phyloP scores from a whole-genome alignment of 2,113 vertebrate genomes.

The Gavia stellata region DNA sequence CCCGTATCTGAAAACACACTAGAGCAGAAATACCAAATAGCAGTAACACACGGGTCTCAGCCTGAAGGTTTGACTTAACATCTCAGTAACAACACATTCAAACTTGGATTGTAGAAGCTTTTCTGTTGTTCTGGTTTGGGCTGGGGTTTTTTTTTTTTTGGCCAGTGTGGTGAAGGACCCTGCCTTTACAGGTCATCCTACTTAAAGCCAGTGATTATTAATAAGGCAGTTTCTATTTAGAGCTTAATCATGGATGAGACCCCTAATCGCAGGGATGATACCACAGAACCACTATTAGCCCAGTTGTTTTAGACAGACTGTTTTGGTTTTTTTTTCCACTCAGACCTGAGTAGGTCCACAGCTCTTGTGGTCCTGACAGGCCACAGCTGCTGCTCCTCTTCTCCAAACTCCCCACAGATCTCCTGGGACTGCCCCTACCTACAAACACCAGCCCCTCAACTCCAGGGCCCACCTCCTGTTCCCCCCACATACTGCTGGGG shows the following conservation, averaged over 20 bases:
- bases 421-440: not conserved
- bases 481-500: no score
- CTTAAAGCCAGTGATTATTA: constrained; percentile 4
- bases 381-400: not conserved
- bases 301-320: not conserved
- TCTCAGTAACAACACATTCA: not conserved
- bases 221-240: constrained; percentile 34
- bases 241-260: constrained; percentile 31
- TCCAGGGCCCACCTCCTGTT: not conserved
- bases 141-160: not conserved
- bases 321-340: not conserved
- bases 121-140: not conserved
- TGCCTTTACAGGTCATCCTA: not conserved
- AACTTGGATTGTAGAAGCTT: accelerated
- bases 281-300: constrained; percentile 9
- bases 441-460: not conserved
- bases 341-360: not conserved
- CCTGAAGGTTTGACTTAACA: not conserved
- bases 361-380: not conserved
- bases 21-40: not conserved
- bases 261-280: constrained; percentile 8
- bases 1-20: not conserved
- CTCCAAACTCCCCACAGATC: not conserved
- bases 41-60: accelerated
- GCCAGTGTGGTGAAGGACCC: not conserved